phyloP scores from a whole-genome alignment of 1,140 invertebrate species.

The Leptestheria dahalacensis region DNA sequence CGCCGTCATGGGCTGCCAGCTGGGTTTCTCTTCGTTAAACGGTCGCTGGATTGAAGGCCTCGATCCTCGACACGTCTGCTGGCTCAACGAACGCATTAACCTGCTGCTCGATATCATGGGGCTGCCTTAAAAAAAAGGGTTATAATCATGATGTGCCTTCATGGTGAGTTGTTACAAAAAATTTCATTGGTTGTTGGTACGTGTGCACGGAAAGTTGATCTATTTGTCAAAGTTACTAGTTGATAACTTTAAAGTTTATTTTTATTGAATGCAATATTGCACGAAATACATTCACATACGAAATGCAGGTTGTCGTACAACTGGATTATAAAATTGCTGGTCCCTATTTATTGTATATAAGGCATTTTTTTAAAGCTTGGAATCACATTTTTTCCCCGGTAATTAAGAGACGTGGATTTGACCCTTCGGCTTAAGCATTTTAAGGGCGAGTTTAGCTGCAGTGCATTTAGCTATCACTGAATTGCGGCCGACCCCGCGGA shows the following conservation, averaged over 20 bases:
- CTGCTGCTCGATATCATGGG: slow-evolving; percentile 8
- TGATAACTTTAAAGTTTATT: too few relatives aligned
- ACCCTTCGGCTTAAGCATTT: slow-evolving; percentile 19
- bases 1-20: slow-evolving; percentile 1
- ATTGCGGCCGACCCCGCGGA: slow-evolving; percentile 91
- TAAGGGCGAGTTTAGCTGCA: slow-evolving; percentile 81
- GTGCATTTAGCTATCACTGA: slow-evolving; percentile 98
- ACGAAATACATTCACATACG: too few relatives aligned
- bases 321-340: too few relatives aligned
- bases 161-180: too few relatives aligned
- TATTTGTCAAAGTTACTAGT: too few relatives aligned
- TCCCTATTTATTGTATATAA: too few relatives aligned
- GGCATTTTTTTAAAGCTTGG: too few relatives aligned
- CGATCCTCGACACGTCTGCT: not conserved
- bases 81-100: slow-evolving; percentile 6
- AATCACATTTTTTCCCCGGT: too few relatives aligned
- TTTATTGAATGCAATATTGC: too few relatives aligned
- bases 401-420: slow-evolving; percentile 8
- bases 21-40: not conserved
- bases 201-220: too few relatives aligned
- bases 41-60: slow-evolving; percentile 3
- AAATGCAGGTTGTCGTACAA: too few relatives aligned
- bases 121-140: not conserved
- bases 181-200: too few relatives aligned
- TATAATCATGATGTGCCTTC: not conserved